A percentile compares a stretch with the other conserved stretches of the same genome.
phyloP scores from a whole-genome alignment of 2,113 vertebrate genomes.

The Laticauda colubrina region DNA sequence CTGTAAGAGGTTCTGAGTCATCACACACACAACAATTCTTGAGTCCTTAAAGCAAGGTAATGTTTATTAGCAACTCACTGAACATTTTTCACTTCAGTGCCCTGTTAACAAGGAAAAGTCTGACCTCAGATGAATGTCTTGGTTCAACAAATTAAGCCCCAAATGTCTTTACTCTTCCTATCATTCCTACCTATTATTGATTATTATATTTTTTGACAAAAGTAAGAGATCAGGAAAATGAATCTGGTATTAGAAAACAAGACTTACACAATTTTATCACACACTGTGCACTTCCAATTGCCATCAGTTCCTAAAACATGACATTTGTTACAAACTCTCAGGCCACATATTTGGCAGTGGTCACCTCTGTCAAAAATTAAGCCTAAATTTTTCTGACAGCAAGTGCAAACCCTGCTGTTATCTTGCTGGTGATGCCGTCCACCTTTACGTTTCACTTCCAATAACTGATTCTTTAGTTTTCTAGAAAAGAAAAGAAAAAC shows the following conservation, averaged over 20 bases:
- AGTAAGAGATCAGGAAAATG: neutral
- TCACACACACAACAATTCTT: neutral
- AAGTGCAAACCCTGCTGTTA: slow-evolving; percentile 76
- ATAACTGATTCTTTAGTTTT: slow-evolving; percentile 91
- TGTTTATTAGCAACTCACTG: neutral
- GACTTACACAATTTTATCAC: slow-evolving; percentile 90
- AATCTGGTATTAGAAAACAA: neutral
- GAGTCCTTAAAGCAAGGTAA: neutral
- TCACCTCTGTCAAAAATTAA: slow-evolving; percentile 88
- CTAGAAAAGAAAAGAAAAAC: slow-evolving; percentile 62
- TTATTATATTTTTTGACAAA: neutral
- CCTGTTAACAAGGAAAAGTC: neutral
- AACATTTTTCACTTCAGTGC: neutral
- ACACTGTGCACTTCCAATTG: slow-evolving; percentile 85
- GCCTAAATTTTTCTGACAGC: slow-evolving; percentile 85
- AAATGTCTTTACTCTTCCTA: neutral
- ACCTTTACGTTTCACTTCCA: slow-evolving; percentile 86
- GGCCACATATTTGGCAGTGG: slow-evolving; percentile 77
- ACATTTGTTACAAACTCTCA: slow-evolving; percentile 83
- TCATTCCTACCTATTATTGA: neutral
- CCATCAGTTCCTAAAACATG: slow-evolving; percentile 60
- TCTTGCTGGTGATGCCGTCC: slow-evolving; percentile 70
- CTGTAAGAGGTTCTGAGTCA: neutral
- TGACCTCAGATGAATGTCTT: neutral
- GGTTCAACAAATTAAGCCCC: neutral